Conservation (phyloP, 2,888 invertebrate genomes). For the Agrochola circellaris region DNA sequence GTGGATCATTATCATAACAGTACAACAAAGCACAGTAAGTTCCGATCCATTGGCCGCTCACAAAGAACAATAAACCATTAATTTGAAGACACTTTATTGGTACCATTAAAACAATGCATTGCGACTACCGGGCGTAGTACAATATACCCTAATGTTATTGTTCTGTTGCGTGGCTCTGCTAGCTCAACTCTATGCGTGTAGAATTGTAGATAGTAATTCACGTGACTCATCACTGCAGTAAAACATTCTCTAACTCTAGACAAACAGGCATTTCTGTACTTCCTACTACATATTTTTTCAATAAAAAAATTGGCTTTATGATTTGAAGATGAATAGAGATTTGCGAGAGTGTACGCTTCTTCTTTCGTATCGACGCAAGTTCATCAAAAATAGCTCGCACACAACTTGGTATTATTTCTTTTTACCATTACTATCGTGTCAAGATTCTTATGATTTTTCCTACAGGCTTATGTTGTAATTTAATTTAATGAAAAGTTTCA, state of each 20-base stretch:
- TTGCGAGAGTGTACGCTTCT: not conserved
- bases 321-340: not conserved
- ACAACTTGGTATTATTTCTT: not conserved
- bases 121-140: slow-evolving; percentile 70
- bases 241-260: slow-evolving; percentile 7
- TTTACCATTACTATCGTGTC: not conserved
- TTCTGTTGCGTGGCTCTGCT: slow-evolving; percentile 57
- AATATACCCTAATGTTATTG: slow-evolving; percentile 68
- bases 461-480: not conserved
- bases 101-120: slow-evolving; percentile 78
- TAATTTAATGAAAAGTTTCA: not conserved
- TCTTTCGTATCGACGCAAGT: not conserved
- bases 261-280: not conserved
- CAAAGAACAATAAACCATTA: slow-evolving; percentile 86
- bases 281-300: not conserved
- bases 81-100: slow-evolving; percentile 82
- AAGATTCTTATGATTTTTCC: not conserved
- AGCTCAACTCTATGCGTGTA: slow-evolving; percentile 34
- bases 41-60: slow-evolving; percentile 81
- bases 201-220: slow-evolving; percentile 28
- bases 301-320: not conserved
- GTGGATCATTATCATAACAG: slow-evolving; percentile 72
- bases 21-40: slow-evolving; percentile 77
- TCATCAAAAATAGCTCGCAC: not conserved
- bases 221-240: slow-evolving; percentile 43